These are phyloP conservation scores for Ischnura elegans DNA, from an alignment of 2,888 invertebrate species.

Conservation along the genomic window DNA sequence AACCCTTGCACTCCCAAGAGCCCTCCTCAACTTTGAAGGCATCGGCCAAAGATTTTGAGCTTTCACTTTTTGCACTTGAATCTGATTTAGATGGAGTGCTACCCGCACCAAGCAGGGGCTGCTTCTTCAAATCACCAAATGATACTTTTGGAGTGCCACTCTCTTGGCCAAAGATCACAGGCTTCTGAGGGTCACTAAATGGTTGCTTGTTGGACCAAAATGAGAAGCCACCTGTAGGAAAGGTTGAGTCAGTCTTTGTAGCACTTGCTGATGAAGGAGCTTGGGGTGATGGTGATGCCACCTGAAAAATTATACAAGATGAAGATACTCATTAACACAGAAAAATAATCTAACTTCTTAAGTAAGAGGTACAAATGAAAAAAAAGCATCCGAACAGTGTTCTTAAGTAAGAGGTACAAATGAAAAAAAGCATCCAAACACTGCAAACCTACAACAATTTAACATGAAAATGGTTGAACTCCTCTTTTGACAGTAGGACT, in stretches of 20 bases:
- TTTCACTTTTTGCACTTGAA: background rate
- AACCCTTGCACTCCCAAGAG: constrained; percentile 83
- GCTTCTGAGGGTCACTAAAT: background rate
- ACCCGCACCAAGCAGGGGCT: background rate
- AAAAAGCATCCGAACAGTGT: too few species aligned
- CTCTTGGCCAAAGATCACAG: constrained; percentile 9
- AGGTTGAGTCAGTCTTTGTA: background rate
- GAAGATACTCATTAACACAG: background rate
- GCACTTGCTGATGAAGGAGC: background rate
- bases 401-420: too few species aligned
- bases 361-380: too few species aligned
- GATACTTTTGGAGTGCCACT: constrained; percentile 6
- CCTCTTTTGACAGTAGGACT: too few species aligned
- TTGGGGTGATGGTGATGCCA: background rate
- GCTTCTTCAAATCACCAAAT: background rate
- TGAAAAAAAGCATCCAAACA: too few species aligned
- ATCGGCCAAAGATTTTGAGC: constrained; percentile 72
- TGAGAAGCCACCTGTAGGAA: background rate
- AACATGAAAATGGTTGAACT: too few species aligned
- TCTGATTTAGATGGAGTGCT: background rate
- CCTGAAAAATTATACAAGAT: background rate
- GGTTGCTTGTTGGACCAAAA: constrained; percentile 29
- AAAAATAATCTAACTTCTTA: background rate
- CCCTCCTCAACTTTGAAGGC: constrained; percentile 75
- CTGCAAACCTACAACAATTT: too few species aligned